These are phyloP conservation scores for Cylas formicarius DNA, from an alignment of 1,140 invertebrate genomes.

Conservation along the genomic window DNA sequence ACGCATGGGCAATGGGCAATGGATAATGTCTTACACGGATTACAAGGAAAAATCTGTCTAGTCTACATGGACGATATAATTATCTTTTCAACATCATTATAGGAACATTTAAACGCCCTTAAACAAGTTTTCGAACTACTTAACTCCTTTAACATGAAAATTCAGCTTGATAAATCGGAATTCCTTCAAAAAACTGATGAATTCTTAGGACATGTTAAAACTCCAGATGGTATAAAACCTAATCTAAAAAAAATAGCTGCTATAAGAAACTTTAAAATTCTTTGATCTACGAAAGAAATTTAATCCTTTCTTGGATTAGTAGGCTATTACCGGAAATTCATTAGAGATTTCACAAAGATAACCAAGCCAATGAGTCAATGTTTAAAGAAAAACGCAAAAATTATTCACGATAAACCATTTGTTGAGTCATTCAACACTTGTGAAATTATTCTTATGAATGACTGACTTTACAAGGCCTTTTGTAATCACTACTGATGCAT, in stretches of 20 bases:
- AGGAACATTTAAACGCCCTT: constrained; percentile 19
- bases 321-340: constrained; percentile 24
- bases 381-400: constrained; percentile 26
- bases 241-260: constrained; percentile 41
- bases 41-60: constrained; percentile 32
- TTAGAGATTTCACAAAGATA: constrained; percentile 28
- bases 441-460: too few species aligned
- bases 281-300: constrained; percentile 34
- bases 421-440: too few species aligned
- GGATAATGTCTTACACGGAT: constrained; percentile 35
- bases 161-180: constrained; percentile 25
- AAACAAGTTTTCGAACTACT: constrained; percentile 12
- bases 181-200: too few species aligned
- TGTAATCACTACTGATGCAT: too few species aligned
- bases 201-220: constrained; percentile 36
- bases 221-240: constrained; percentile 39
- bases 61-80: constrained; percentile 43
- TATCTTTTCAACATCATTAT: constrained; percentile 34
- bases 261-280: constrained; percentile 38
- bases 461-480: too few species aligned
- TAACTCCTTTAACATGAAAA: constrained; percentile 3
- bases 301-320: constrained; percentile 42
- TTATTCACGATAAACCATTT: constrained; percentile 17
- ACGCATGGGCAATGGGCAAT: constrained; percentile 36
- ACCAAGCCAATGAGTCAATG: constrained; percentile 31